phyloP scores from a whole-genome alignment of 2,797 vertebrate genomes.

The Anableps anableps region DNA sequence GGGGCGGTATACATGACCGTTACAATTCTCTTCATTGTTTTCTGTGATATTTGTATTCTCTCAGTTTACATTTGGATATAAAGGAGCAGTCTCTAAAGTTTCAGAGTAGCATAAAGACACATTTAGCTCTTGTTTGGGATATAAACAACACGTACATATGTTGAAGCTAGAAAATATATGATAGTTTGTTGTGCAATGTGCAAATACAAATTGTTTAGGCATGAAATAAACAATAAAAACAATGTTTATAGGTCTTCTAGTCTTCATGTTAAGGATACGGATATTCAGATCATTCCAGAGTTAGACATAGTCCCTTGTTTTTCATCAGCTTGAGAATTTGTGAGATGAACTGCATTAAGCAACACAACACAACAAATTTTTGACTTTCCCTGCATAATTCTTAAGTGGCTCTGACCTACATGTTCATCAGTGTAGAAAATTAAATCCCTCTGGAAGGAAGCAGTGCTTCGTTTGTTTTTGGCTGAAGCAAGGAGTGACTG shows the following conservation, averaged over 20 bases:
- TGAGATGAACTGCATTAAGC: neutral
- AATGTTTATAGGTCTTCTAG: neutral
- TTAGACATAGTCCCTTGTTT: neutral
- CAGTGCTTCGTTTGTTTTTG: constrained; percentile 6
- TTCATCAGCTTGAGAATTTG: neutral
- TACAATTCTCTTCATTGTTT: neutral
- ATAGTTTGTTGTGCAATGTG: neutral
- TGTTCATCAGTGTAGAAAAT: constrained; percentile 18
- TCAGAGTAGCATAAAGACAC: neutral
- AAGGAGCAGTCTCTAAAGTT: neutral
- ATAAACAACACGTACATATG: neutral
- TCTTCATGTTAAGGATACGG: neutral
- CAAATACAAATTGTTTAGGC: neutral
- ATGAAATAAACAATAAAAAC: neutral
- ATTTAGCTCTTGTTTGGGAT: neutral
- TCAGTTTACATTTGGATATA: neutral
- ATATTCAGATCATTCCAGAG: neutral
- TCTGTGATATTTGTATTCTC: neutral
- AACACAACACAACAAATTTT: neutral
- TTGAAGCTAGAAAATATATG: neutral
- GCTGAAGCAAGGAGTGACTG: constrained; percentile 1
- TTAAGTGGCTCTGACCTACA: constrained; percentile 5
- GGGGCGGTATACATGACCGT: neutral
- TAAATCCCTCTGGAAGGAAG: constrained; percentile 7
- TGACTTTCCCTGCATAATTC: neutral